Percentiles rank a stretch among this genome's conserved stretches.
Evolutionary conservation across 2,888 invertebrate species (phyloP).

Genomic region (Amblyjoppa fuscipennis): DNA sequence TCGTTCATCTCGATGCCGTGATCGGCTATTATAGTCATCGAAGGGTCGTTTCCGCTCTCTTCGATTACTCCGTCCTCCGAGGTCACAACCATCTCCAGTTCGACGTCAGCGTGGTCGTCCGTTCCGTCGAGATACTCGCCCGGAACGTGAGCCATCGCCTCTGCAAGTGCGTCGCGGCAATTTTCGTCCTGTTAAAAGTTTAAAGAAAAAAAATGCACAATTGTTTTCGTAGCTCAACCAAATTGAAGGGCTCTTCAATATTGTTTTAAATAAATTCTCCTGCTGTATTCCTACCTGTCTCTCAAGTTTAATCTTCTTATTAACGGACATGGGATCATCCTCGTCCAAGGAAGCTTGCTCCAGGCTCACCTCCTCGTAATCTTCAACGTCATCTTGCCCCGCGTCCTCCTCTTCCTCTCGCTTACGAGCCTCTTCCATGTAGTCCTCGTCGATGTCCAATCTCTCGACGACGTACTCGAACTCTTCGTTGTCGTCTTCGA

Average conservation of each 20-base stretch:
- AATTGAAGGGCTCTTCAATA: not conserved
- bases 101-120: constrained; percentile 74
- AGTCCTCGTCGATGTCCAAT: constrained; percentile 75
- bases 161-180: constrained; percentile 78
- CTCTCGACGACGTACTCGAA: constrained; percentile 81
- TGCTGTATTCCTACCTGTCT: constrained; percentile 51
- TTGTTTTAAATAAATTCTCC: constrained; percentile 9
- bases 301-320: constrained; percentile 73
- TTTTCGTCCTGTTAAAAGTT: constrained; percentile 64
- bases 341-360: constrained; percentile 66
- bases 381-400: constrained; percentile 52
- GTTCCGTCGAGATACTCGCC: constrained; percentile 78
- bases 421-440: constrained; percentile 67
- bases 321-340: constrained; percentile 65
- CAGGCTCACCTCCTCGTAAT: constrained; percentile 67
- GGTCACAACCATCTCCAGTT: constrained; percentile 80
- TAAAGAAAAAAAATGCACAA: not conserved
- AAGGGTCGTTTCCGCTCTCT: constrained; percentile 54
- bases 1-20: constrained; percentile 54
- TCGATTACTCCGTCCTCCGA: constrained; percentile 70
- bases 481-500: constrained; percentile 77
- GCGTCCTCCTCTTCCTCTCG: not conserved
- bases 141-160: constrained; percentile 81
- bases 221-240: not conserved
- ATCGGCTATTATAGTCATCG: constrained; percentile 58